Conservation (phyloP, 1,140 invertebrate species). For the Helicorthomorpha holstii region DNA sequence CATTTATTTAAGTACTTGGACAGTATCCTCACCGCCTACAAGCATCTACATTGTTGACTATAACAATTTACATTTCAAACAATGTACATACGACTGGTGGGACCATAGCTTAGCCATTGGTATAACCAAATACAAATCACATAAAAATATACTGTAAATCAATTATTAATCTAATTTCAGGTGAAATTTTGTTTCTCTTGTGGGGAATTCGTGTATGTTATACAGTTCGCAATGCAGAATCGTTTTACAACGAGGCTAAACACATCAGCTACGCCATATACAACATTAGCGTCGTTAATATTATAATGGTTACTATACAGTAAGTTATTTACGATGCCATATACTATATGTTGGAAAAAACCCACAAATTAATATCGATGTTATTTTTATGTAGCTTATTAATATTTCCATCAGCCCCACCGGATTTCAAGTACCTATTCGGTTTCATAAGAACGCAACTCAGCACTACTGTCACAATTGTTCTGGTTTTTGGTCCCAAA, state of each 20-base stretch:
- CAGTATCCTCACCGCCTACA: slow-evolving; percentile 55
- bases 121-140: no score
- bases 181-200: slow-evolving; percentile 69
- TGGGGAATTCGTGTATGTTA: slow-evolving; percentile 81
- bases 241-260: slow-evolving; percentile 77
- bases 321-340: slow-evolving; percentile 36
- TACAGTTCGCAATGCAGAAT: slow-evolving; percentile 75
- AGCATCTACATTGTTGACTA: slow-evolving; percentile 57
- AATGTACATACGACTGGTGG: slow-evolving; percentile 83
- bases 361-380: no score
- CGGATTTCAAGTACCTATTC: slow-evolving; percentile 71
- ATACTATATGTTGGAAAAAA: neutral
- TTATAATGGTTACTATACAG: slow-evolving; percentile 75
- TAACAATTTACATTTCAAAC: slow-evolving; percentile 58
- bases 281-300: slow-evolving; percentile 81
- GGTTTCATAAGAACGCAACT: slow-evolving; percentile 72
- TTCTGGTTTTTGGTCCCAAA: slow-evolving; percentile 70
- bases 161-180: slow-evolving; percentile 29
- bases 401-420: slow-evolving; percentile 64
- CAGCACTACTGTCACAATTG: slow-evolving; percentile 66
- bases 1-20: slow-evolving; percentile 77
- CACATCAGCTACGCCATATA: slow-evolving; percentile 84
- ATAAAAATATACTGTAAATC: neutral
- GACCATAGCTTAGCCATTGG: slow-evolving; percentile 73
- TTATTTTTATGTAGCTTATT: slow-evolving; percentile 43